Percentiles rank a stretch among this genome's conserved stretches.
These are phyloP conservation scores for Engystomops pustulosus DNA, from an alignment of 2,113 vertebrate genomes.

Conservation along the genomic window DNA sequence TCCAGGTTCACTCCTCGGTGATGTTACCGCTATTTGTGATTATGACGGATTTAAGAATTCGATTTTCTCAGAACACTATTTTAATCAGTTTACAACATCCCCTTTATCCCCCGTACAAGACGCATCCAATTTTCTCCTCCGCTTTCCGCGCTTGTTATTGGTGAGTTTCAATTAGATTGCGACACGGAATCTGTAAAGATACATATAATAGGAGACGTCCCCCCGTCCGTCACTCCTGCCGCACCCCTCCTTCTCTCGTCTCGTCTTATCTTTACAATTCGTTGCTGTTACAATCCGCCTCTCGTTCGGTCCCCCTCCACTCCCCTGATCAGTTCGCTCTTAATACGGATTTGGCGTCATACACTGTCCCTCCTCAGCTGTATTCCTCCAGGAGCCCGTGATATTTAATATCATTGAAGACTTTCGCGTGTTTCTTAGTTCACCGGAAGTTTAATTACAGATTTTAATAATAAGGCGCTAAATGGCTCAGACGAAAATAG, in stretches of 20 bases:
- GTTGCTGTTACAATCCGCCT: not conserved
- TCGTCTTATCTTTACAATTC: conserved; percentile 7
- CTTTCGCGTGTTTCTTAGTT: conserved; percentile 23
- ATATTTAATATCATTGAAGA: conserved; percentile 26
- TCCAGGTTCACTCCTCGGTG: not conserved
- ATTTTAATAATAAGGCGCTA: conserved; percentile 13
- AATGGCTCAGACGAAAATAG: conserved; percentile 10
- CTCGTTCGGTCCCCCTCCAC: not conserved
- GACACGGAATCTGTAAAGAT: not conserved
- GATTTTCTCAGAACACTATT: conserved; percentile 37
- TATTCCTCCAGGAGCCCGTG: conserved; percentile 5
- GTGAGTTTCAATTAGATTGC: conserved; percentile 34
- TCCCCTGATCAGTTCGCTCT: not conserved
- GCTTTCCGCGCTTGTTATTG: conserved; percentile 17
- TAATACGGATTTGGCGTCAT: not conserved
- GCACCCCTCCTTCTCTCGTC: not conserved
- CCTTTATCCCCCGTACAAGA: conserved; percentile 6
- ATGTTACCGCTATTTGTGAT: not conserved
- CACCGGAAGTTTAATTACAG: conserved; percentile 33
- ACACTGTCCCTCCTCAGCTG: not conserved
- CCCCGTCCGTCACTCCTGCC: not conserved
- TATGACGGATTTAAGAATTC: not conserved
- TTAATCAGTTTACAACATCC: conserved; percentile 35
- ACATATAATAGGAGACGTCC: not conserved
- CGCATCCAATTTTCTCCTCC: conserved; percentile 22